Percentiles rank a stretch among this genome's conserved stretches.
These are phyloP conservation scores for Malurus elegans DNA, from an alignment of 2,113 vertebrate genomes.

Conservation along the genomic window DNA sequence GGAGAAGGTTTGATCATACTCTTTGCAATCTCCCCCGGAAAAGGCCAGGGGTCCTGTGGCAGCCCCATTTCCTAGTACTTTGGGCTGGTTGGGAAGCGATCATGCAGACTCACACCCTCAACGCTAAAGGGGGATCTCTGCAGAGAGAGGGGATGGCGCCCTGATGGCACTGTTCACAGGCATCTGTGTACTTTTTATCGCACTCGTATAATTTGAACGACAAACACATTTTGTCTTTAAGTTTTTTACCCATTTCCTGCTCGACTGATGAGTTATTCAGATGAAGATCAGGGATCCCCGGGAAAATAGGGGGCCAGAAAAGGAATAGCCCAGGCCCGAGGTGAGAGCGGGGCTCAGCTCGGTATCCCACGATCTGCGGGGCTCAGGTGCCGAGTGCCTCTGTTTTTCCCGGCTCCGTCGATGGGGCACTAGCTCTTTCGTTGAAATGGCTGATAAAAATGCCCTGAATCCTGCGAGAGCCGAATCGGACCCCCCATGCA, in stretches of 20 bases:
- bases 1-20: background rate
- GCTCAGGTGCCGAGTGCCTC: background rate
- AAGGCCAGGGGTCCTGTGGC: background rate
- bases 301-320: background rate
- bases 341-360: background rate
- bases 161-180: no score
- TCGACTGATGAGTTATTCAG: background rate
- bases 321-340: background rate
- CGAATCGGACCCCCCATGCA: fast-evolving
- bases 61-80: background rate
- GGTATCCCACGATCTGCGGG: background rate
- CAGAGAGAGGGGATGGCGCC: background rate
- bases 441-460: background rate
- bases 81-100: background rate
- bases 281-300: background rate
- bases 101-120: background rate
- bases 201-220: background rate
- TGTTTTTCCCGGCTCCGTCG: background rate
- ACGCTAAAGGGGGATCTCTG: background rate
- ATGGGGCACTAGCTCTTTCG: background rate
- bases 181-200: background rate
- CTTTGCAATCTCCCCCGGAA: background rate
- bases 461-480: background rate
- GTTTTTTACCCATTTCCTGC: background rate
- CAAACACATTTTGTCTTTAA: background rate